Evolutionary conservation across 1,140 invertebrate genomes (phyloP).

Genomic region (Musca domestica): DNA sequence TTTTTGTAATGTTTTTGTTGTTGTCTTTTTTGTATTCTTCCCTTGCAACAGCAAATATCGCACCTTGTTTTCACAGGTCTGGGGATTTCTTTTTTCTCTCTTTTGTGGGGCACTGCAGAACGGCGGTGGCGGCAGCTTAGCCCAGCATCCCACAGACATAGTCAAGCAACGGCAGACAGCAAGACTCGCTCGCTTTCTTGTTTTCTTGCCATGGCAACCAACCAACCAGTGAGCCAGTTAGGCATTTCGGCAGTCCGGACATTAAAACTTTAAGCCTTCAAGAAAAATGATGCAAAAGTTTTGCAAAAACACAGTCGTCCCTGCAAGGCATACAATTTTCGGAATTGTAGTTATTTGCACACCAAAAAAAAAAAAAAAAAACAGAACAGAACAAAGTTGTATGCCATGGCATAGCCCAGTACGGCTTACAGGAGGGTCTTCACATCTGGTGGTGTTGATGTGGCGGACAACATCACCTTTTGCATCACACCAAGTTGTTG

Average conservation of each 20-base stretch:
- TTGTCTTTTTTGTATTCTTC: no score
- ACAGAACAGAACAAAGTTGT: background rate
- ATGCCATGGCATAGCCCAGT: no score
- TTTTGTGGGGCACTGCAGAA: constrained; percentile 8
- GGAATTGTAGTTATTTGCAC: background rate
- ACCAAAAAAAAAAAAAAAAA: no score
- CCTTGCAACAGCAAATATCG: constrained; percentile 10
- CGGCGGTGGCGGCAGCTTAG: no score
- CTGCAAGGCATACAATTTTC: no score
- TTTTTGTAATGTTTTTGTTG: no score
- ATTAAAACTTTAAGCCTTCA: background rate
- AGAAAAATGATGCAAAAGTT: constrained; percentile 19
- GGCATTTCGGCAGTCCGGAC: background rate
- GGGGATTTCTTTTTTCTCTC: no score
- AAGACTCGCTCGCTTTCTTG: constrained; percentile 13
- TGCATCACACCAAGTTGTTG: background rate
- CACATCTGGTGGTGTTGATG: constrained; percentile 12
- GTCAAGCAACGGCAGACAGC: constrained; percentile 2
- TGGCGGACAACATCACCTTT: constrained; percentile 16
- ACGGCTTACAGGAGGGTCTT: constrained; percentile 10
- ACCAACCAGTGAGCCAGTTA: background rate
- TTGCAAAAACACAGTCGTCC: background rate
- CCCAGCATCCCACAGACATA: background rate
- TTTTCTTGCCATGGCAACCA: no score
- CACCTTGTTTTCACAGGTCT: constrained; percentile 19